Conservation (phyloP, 2,113 vertebrate species). For the Rafetus swinhoei region DNA sequence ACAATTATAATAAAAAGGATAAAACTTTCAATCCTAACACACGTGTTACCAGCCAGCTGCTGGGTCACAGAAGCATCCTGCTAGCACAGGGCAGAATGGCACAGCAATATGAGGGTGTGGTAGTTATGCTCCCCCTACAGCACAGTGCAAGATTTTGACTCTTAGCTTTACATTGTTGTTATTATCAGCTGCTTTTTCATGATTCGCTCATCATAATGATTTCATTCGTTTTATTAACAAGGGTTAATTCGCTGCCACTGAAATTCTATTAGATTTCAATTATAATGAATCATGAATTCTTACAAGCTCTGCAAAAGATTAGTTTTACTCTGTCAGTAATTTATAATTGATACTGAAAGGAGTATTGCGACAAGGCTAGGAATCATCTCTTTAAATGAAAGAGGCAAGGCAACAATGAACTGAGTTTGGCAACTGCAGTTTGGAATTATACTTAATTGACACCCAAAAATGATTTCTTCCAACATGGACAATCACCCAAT, state of each 20-base stretch:
- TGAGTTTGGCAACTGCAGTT: neutral
- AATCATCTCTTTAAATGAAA: neutral
- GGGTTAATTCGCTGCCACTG: neutral
- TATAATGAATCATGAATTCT: constrained; percentile 30
- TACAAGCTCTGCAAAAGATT: neutral
- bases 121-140: neutral
- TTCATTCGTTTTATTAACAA: constrained; percentile 50
- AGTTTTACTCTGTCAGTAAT: neutral
- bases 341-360: neutral
- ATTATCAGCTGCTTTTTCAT: constrained; percentile 44
- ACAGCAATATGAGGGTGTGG: neutral
- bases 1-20: too few relatives aligned
- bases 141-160: neutral
- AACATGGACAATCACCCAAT: neutral
- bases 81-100: neutral
- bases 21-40: too few relatives aligned
- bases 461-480: neutral
- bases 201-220: constrained; percentile 20
- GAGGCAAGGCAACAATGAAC: neutral
- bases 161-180: neutral
- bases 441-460: neutral
- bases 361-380: neutral
- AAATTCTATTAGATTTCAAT: constrained; percentile 1
- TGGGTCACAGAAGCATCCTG: neutral
- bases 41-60: neutral